These are phyloP conservation scores for Adoxophyes honmai DNA, from an alignment of 1,140 invertebrate genomes.

Conservation along the genomic window DNA sequence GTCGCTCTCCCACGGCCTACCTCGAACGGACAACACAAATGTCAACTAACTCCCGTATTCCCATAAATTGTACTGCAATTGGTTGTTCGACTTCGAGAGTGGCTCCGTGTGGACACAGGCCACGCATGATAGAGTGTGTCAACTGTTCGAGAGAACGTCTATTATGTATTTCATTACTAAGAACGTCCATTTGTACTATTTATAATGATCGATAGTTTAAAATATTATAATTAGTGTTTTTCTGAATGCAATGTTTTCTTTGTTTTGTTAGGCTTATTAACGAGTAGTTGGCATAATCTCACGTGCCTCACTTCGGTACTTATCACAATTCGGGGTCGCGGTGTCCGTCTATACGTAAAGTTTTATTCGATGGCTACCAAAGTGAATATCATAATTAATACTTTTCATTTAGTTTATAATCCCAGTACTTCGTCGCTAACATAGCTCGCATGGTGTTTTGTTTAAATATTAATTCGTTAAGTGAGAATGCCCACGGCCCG, in stretches of 20 bases:
- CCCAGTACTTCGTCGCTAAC: background rate
- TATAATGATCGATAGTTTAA: slow-evolving; percentile 42
- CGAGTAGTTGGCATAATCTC: too few species aligned
- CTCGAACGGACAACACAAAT: too few species aligned
- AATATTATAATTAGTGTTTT: background rate
- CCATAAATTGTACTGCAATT: too few species aligned
- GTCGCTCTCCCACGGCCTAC: too few species aligned
- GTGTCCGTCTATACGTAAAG: background rate
- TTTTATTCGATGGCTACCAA: slow-evolving; percentile 23
- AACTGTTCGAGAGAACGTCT: background rate
- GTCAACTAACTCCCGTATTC: too few species aligned
- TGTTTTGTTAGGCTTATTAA: too few species aligned
- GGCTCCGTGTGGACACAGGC: too few species aligned
- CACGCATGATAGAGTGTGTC: too few species aligned
- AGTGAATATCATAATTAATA: slow-evolving; percentile 23
- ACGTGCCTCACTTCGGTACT: slow-evolving; percentile 26
- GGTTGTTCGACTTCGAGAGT: too few species aligned
- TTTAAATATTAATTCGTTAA: background rate
- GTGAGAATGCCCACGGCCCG: slow-evolving; percentile 7
- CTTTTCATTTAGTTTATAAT: slow-evolving; percentile 18
- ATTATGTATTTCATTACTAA: slow-evolving; percentile 40
- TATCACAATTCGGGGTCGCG: slow-evolving; percentile 25
- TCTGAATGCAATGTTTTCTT: too few species aligned
- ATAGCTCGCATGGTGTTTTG: background rate
- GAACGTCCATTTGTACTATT: slow-evolving; percentile 60